A percentile compares a stretch with the other conserved stretches of the same genome.
These are phyloP conservation scores for Neoarius graeffei DNA, from an alignment of 2,113 vertebrate genomes.

Conservation along the genomic window DNA sequence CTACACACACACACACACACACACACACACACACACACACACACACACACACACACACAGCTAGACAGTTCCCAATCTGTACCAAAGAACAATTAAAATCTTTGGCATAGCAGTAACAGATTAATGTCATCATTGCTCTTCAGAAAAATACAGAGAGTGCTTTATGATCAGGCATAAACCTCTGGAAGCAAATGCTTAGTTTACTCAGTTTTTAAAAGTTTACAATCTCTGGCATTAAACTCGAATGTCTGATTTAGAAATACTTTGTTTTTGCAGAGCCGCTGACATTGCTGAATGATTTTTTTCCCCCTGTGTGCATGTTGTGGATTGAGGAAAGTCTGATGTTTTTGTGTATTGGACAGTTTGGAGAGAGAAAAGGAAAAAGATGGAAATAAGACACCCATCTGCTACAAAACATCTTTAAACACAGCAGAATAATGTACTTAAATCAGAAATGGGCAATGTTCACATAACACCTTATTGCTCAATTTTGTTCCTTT, in stretches of 20 bases:
- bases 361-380: slow-evolving; percentile 1
- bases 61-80: neutral
- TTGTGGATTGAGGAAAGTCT: neutral
- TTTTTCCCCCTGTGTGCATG: neutral
- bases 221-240: neutral
- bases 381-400: slow-evolving; percentile 13
- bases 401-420: slow-evolving; percentile 1
- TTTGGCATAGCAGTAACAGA: neutral
- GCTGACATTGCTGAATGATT: neutral
- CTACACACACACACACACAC: no score
- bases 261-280: neutral
- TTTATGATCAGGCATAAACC: neutral
- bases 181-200: neutral
- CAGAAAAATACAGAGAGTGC: neutral
- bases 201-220: neutral
- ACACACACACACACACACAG: neutral
- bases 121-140: neutral
- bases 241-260: neutral
- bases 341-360: slow-evolving; percentile 2
- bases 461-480: neutral
- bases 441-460: neutral
- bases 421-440: neutral
- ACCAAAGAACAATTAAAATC: neutral
- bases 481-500: neutral
- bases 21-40: neutral